Conservation (phyloP, 2,113 vertebrate species). For the Gymnogyps californianus region DNA sequence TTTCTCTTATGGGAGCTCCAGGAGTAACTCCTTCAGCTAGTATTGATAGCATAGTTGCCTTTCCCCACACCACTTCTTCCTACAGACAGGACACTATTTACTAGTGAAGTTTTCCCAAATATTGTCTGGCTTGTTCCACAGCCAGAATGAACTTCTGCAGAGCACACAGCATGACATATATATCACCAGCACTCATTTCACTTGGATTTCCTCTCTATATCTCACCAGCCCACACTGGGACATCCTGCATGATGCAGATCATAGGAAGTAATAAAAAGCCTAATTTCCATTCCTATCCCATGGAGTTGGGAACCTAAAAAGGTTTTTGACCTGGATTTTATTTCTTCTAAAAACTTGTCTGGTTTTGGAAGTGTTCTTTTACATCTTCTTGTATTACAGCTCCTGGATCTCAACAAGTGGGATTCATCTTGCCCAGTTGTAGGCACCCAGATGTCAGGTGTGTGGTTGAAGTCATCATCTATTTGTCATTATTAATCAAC, state of each 20-base stretch:
- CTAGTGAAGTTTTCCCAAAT: not conserved
- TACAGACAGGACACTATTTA: not conserved
- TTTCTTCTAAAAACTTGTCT: not conserved
- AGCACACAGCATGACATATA: too few species aligned
- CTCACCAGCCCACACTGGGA: not conserved
- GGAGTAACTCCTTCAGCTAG: not conserved
- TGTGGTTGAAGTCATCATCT: not conserved
- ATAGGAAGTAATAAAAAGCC: not conserved
- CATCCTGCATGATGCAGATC: not conserved
- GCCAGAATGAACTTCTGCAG: not conserved
- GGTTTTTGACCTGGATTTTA: not conserved
- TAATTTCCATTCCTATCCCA: not conserved
- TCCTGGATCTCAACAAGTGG: not conserved
- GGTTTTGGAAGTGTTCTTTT: not conserved
- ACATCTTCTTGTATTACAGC: not conserved
- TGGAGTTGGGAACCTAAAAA: not conserved
- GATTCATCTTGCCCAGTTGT: not conserved
- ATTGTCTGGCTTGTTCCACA: not conserved
- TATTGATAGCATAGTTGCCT: rapidly evolving
- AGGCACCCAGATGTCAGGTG: not conserved
- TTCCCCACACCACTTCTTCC: not conserved
- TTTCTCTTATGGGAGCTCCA: not conserved
- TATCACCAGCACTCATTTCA: not conserved
- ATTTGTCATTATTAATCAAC: not conserved
- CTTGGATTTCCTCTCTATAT: not conserved